phyloP scores from a whole-genome alignment of 2,888 invertebrate genomes.

The Protonemura montana region DNA sequence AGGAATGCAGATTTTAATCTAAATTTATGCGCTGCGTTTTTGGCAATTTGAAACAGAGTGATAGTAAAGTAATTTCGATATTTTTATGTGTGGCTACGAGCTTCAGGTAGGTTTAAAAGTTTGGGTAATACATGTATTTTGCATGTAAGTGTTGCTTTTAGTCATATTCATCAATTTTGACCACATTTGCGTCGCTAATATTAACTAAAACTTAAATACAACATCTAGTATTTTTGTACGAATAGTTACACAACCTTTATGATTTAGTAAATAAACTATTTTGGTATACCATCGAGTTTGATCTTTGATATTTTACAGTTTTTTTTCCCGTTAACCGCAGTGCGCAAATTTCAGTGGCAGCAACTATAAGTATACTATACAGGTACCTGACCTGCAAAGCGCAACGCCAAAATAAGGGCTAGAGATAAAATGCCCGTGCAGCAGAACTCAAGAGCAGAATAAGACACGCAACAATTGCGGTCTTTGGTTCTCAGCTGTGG shows the following conservation, averaged over 20 bases:
- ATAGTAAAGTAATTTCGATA: background rate
- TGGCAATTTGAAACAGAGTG: background rate
- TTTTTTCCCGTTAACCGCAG: background rate
- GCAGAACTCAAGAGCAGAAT: background rate
- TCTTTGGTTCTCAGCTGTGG: background rate
- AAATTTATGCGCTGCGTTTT: background rate
- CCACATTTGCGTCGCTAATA: too few relatives aligned
- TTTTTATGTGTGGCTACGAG: background rate
- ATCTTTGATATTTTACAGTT: background rate
- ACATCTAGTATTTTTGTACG: too few relatives aligned
- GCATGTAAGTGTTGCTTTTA: too few relatives aligned
- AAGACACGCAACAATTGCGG: background rate
- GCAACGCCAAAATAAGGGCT: background rate
- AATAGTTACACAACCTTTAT: too few relatives aligned
- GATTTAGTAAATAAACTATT: too few relatives aligned
- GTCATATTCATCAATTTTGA: too few relatives aligned
- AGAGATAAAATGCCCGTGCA: background rate
- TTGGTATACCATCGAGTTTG: too few relatives aligned
- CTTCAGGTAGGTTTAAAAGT: too few relatives aligned
- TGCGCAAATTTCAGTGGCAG: background rate
- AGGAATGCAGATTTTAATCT: background rate
- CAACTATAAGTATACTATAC: too few relatives aligned
- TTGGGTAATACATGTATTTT: too few relatives aligned
- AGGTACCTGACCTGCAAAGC: background rate
- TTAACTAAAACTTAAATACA: too few relatives aligned